Evolutionary conservation across 92 coral and sea anemone species (phyloP).

Genomic region (Zoanthus sansibaricus): DNA sequence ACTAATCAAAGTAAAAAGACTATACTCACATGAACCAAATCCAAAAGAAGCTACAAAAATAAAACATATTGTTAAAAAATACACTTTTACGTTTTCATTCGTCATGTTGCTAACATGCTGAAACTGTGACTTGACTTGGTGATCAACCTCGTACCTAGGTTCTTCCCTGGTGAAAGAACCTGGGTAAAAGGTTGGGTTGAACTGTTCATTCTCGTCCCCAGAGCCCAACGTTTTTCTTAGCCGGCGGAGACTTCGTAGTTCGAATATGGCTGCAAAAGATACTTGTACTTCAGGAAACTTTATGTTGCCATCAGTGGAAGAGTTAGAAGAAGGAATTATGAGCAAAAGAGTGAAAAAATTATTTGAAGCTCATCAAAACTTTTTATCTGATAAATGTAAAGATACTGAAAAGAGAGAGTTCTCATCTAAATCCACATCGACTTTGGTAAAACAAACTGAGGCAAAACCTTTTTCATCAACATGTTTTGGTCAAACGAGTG

Average conservation of each 20-base stretch:
- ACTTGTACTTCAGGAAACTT: slow-evolving; percentile 49
- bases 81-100: neutral
- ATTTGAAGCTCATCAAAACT: slow-evolving; percentile 40
- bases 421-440: neutral
- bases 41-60: slow-evolving; percentile 5
- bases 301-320: slow-evolving; percentile 77
- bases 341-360: slow-evolving; percentile 46
- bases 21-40: slow-evolving; percentile 22
- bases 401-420: slow-evolving; percentile 3
- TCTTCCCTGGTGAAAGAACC: no score
- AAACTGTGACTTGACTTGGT: slow-evolving; percentile 75
- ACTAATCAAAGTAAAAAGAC: neutral
- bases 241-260: no score
- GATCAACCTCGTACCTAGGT: no score
- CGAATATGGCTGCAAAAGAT: no score
- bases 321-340: slow-evolving; percentile 71
- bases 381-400: slow-evolving; percentile 3
- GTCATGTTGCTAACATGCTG: slow-evolving; percentile 8
- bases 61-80: neutral
- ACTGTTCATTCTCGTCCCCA: no score
- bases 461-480: neutral
- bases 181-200: no score
- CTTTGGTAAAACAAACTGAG: neutral
- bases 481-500: neutral
- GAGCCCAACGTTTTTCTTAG: no score